phyloP scores from a whole-genome alignment of 2,113 vertebrate species.

The Platysternon megacephalum region DNA sequence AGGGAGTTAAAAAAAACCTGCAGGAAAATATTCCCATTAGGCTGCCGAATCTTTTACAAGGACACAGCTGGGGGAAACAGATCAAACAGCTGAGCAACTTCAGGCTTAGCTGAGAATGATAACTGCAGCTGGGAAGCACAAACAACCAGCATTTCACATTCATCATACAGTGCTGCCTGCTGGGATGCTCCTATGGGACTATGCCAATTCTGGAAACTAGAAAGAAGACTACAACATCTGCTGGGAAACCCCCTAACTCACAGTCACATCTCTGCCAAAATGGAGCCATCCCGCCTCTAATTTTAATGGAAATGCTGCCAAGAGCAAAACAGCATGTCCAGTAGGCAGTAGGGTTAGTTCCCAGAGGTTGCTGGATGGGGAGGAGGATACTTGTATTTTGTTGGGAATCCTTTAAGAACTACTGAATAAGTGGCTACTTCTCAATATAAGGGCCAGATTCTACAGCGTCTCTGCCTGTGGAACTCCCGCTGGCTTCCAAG shows the following conservation, averaged over 20 bases:
- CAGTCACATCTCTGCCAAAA: neutral
- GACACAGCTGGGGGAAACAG: neutral
- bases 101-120: neutral
- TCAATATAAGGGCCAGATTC: accelerated
- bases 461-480: neutral
- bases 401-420: neutral
- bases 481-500: accelerated
- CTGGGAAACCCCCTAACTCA: neutral
- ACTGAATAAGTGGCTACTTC: accelerated
- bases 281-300: neutral
- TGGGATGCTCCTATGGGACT: accelerated
- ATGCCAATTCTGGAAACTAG: neutral
- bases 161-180: accelerated
- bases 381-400: neutral
- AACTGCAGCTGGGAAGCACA: neutral
- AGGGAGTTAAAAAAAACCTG: neutral
- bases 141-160: neutral
- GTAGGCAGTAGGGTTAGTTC: neutral
- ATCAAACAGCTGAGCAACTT: neutral
- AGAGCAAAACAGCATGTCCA: neutral
- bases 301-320: neutral
- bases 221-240: neutral
- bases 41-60: neutral
- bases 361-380: neutral
- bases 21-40: neutral